Evolutionary conservation across 2,113 vertebrate species (phyloP), one percentile per base, ranked within the genome.

Genomic region (Anolis carolinensis): DNA sequence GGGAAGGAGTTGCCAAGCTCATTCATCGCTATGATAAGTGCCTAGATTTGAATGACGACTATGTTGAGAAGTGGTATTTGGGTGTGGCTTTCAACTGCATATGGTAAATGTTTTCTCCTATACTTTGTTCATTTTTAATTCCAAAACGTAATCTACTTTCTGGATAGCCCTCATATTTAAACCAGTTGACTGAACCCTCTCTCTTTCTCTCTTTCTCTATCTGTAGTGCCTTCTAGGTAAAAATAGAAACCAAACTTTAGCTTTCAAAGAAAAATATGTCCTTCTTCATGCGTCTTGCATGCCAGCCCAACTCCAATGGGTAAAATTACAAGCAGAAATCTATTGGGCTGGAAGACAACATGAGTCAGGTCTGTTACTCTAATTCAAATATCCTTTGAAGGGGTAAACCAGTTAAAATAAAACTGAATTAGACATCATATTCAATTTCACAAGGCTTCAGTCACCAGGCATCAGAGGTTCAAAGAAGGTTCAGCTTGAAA

Each of bases 401-500:
- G 63, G 84, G 79, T 67, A 90, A 90, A 86, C 1, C 0, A 25
- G 79, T 86, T 90, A 80, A 88, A 93, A 65, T 27, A 85, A 90
- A 80, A 34, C 1, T 32, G 90, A 92, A 90, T 90, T 79, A 71
- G 82, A 50, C 52, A 63, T 89, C 79, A 63, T 63, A 73, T 59
- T 88, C 0, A 0, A 30, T 89, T 92, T 77, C 39, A 72, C 76
- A 86, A 86, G 44, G 30, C 30, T 91, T 93, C 72, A 80, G 2
- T 92, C 55, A 50, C 32, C 70, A 77, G 27, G 76, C 67, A 88
- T 80, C 5, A 14, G 7, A 8, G 23, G 79, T 85, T 90, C 88
- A 91, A 81, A 55, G 67, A 32, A 91, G 90, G 90, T 93, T 91
- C 90, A 86, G 2, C 63, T 83, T 83, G 71, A 89, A 92, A 83